Conservation (phyloP, 2,888 invertebrate genomes). For the Mycogona germanica region DNA sequence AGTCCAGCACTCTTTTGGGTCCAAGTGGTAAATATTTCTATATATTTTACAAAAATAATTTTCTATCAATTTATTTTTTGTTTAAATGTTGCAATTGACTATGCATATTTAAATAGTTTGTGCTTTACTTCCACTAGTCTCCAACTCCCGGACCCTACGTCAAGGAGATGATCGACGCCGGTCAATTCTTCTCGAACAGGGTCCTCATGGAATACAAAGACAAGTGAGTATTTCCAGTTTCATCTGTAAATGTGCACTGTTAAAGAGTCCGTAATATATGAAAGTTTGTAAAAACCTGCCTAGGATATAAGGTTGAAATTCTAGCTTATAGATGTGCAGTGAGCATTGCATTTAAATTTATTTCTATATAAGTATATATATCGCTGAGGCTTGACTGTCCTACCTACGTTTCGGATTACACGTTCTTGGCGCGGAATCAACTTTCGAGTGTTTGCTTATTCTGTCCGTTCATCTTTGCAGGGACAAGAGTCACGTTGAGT, state of each 20-base stretch:
- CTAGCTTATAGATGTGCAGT: too few species aligned
- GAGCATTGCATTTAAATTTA: too few species aligned
- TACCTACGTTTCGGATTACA: too few species aligned
- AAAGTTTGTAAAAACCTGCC: not conserved
- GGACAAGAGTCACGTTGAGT: constrained; percentile 81
- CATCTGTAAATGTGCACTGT: too few species aligned
- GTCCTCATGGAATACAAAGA: constrained; percentile 98
- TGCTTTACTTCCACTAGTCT: constrained; percentile 37
- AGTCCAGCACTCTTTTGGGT: constrained; percentile 97
- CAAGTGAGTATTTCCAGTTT: too few species aligned
- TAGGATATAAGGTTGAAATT: not conserved
- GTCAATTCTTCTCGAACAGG: constrained; percentile 95
- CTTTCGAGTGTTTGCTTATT: not conserved
- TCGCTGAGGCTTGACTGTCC: too few species aligned
- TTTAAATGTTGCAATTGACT: constrained; percentile 10
- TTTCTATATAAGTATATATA: too few species aligned
- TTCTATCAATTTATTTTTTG: constrained; percentile 12
- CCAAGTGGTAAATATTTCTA: constrained; percentile 57
- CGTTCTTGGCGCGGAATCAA: not conserved
- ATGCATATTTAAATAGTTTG: not conserved
- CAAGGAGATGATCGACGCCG: constrained; percentile 97
- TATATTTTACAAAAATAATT: not conserved
- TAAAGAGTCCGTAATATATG: too few species aligned
- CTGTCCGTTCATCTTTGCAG: constrained; percentile 29
- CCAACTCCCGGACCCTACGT: constrained; percentile 92